phyloP scores from a whole-genome alignment of 2,797 vertebrate genomes.

The Malacoraja senta region DNA sequence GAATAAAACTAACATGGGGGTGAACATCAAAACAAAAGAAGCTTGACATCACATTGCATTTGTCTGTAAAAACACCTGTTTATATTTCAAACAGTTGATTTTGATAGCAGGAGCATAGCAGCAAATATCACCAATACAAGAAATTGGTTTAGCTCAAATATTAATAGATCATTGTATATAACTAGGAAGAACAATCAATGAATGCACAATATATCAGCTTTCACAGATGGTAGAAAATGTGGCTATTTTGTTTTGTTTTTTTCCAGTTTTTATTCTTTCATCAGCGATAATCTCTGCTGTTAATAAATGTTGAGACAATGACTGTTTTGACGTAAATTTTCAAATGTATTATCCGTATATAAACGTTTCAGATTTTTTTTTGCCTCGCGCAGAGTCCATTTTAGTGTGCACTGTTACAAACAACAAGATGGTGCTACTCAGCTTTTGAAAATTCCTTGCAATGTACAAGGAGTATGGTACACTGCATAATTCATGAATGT shows the following conservation, averaged over 20 bases:
- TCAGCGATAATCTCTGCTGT: not conserved
- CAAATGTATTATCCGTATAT: not conserved
- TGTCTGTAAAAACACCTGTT: not conserved
- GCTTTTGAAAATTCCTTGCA: not conserved
- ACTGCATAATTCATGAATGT: conserved; percentile 2
- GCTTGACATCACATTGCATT: not conserved
- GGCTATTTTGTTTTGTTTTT: not conserved
- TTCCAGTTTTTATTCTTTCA: not conserved
- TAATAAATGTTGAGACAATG: not conserved
- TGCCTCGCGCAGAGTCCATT: not conserved
- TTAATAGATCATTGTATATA: not conserved
- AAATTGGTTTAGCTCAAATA: not conserved
- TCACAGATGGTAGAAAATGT: not conserved
- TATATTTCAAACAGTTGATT: not conserved
- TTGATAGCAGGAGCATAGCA: not conserved
- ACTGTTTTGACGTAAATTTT: not conserved
- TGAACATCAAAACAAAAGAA: not conserved
- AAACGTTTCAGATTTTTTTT: not conserved
- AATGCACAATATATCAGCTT: not conserved
- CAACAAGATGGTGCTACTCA: not conserved
- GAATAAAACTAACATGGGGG: not conserved
- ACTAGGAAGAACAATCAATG: not conserved
- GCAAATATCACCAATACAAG: not conserved
- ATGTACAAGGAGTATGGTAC: not conserved
- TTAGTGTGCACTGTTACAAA: not conserved